Evolutionary conservation across 37 sponge, comb jelly and placozoan genomes (phyloP).

Genomic region (Hormiphora californensis): DNA sequence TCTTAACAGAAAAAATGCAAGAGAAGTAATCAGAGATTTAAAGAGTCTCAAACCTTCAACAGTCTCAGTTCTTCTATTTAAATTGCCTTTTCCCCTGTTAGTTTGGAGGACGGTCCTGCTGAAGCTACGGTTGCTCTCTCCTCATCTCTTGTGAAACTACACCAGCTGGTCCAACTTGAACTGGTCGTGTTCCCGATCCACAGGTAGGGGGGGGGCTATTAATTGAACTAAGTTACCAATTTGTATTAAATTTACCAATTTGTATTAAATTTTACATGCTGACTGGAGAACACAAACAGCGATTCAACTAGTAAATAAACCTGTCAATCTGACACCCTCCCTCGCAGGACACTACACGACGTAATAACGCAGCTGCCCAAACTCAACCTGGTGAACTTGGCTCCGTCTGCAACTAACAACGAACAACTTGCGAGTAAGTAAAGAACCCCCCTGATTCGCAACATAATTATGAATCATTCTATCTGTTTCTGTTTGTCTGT

Average conservation of each 20-base stretch:
- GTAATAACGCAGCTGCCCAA: slow-evolving; percentile 22
- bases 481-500: neutral
- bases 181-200: slow-evolving; percentile 34
- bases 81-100: too few species aligned
- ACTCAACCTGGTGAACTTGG: slow-evolving; percentile 44
- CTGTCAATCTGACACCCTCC: too few species aligned
- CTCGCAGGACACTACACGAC: slow-evolving; percentile 13
- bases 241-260: too few species aligned
- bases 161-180: slow-evolving; percentile 32
- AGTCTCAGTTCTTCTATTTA: too few species aligned
- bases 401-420: slow-evolving; percentile 21
- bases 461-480: neutral
- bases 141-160: slow-evolving; percentile 12
- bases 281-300: too few species aligned
- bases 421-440: neutral
- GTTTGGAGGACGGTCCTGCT: slow-evolving; percentile 16
- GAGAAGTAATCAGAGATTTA: too few species aligned
- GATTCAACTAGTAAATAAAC: too few species aligned
- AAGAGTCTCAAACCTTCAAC: too few species aligned
- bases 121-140: slow-evolving; percentile 26
- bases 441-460: neutral
- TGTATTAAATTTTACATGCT: too few species aligned
- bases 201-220: too few species aligned
- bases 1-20: too few species aligned
- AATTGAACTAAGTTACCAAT: too few species aligned